A percentile compares a stretch with the other conserved stretches of the same genome.
phyloP scores from a whole-genome alignment of 2,797 vertebrate species.

The Esox masquinongy region DNA sequence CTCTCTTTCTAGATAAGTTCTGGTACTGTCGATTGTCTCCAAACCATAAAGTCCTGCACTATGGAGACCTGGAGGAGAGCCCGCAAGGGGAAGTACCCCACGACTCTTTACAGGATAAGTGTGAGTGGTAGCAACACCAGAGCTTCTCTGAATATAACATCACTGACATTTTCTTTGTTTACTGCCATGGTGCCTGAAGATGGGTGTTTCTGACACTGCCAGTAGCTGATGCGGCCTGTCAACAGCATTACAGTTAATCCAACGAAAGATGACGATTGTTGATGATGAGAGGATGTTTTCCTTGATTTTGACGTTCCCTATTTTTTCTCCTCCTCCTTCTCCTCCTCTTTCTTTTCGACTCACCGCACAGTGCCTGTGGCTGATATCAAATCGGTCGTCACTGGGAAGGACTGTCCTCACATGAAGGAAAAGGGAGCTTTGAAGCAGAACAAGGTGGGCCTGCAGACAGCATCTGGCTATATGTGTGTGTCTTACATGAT shows the following conservation, averaged over 20 bases:
- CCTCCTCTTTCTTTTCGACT: slow-evolving; percentile 43
- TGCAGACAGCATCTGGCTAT: slow-evolving; percentile 6
- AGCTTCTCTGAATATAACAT: not conserved
- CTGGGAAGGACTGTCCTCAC: slow-evolving; percentile 98
- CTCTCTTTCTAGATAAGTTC: slow-evolving; percentile 86
- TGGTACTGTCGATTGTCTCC: slow-evolving; percentile 98
- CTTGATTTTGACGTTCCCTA: not conserved
- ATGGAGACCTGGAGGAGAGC: slow-evolving; percentile 96
- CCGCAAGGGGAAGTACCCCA: slow-evolving; percentile 96
- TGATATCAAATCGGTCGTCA: slow-evolving; percentile 99
- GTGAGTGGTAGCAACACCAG: slow-evolving; percentile 75
- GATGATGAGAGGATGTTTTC: not conserved
- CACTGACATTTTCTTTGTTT: not conserved
- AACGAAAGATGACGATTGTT: not conserved
- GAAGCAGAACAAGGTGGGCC: slow-evolving; percentile 97
- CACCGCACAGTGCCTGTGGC: slow-evolving; percentile 90
- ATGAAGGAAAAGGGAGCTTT: slow-evolving; percentile 99
- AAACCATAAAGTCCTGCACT: slow-evolving; percentile 99
- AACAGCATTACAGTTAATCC: not conserved
- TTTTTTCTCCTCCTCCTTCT: slow-evolving; percentile 10
- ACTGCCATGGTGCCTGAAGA: not conserved
- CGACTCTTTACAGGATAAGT: slow-evolving; percentile 96
- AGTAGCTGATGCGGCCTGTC: not conserved
- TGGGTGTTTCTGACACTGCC: not conserved
- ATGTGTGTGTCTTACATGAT: slow-evolving; percentile 5